Evolutionary conservation across 2,113 vertebrate genomes (phyloP), one percentile per base, ranked within the genome.

Genomic region (Picathartes gymnocephalus): DNA sequence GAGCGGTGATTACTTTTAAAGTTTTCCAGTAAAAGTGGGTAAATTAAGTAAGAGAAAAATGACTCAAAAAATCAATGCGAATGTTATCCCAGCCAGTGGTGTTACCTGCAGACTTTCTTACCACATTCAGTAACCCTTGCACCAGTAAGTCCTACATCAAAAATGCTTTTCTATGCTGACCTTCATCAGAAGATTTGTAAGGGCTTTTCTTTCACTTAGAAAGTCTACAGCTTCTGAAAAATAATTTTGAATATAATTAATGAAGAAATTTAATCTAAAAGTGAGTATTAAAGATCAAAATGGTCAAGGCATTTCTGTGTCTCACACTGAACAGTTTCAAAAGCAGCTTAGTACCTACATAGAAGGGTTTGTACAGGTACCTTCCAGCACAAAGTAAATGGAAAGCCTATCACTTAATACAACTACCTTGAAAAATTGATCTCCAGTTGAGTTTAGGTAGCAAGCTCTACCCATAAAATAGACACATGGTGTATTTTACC

Each of bases 1-100:
- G 88, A 70, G 62, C 50, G 88, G 33, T 83, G 85, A 95, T 92
- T 92, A 86, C 39, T 83, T 96, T 76, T 86, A 90, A 72, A 76
- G 45, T 25, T 76, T 93, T 88, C 40, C 66, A 86, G 45, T 82
- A 96, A 77, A 95, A 92, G 27, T 76, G 58, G 28, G 68, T 62
- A 88, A 93, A 88, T 86, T 85, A 82, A 72, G 10, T 53, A 62
- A 62, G 21, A 80, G 82, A 94, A 93, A 94, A 89, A 92, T 66
- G 4, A 66, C 64, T 69, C 48, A 70, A 61, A 61, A 89, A 94
- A 90, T 92, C 92, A 77, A 72, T 96, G 44, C 69, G 28, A 64
- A 88, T 24, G 7, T 86, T 92, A 70, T 65, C 39, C 23, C 48
- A 64, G 42, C 45, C 77, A 66, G 2, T 37, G 18, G 33, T 13